Evolutionary conservation across 2,797 vertebrate genomes (phyloP), one percentile per base, ranked within the genome.

Genomic region (Phoeniculus purpureus): DNA sequence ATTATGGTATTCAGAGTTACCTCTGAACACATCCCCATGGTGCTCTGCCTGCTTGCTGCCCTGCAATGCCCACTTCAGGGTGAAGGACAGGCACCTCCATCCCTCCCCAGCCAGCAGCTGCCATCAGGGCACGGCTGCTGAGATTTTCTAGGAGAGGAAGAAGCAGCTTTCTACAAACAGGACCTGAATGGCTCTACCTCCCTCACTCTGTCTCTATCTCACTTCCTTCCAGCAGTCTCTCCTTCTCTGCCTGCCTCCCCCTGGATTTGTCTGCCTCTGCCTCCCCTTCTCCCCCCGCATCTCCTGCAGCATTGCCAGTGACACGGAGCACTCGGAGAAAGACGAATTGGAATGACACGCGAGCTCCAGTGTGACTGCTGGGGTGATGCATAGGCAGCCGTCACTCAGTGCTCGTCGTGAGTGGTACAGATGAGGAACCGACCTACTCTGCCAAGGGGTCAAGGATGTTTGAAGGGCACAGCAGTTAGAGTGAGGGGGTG

Each of bases 311-410:
- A 12, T 84, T 76, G 88, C 31, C 4, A 16, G 80, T 96, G 96
- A 96, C 97, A 95, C 94, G 89, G 92, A 94, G 82, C 20, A 6
- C 92, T 59, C 71, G 45, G 94, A 92, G 85, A 91, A 96, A 97
- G 97, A 98, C 87, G 94, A 95, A 97, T 98, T 94, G 96, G 86
- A 95, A 95, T 93, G 96, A 96, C 97, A 96, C 34, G 10, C 20
- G 0, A 81, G 90, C 93, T 84, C 91, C 88, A 52, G 96, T 78
- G 58, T 96, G 97, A 96, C 96, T 88, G 96, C 95, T 37, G 76
- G 94, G 79, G 62, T 97, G 97, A 97, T 96, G 95, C 97, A 96
- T 91, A 87, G 97, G 67, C 60, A 96, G 93, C 94, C 37, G 18
- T 79, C 88, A 17, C 91, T 5, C 6, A 65, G 50, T 65, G 85